Base-by-base conservation (phyloP, 2,113 vertebrate species). In the Neopipo cinnamomea region DNA sequence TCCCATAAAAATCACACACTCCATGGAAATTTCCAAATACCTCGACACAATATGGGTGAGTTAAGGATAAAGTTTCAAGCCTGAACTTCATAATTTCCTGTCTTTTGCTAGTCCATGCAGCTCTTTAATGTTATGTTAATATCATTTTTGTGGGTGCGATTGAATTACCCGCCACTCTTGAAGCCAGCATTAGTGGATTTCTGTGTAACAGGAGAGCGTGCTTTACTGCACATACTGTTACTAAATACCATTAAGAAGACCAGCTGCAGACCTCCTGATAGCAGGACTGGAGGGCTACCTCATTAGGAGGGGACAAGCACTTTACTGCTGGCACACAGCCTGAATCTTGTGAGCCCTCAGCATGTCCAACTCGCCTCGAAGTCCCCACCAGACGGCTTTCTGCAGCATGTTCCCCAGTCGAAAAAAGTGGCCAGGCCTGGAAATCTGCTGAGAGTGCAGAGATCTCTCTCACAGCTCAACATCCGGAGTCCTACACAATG, bases 21-120 rank as follows among this genome's bases (percentile, higher is more conserved):
- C 65, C 39, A 1, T 86, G 85, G 87, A 93, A 93, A 95, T 91
- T 94, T 89, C 85, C 81, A 78, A 83, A 89, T 61, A 83, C 70
- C 52, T 91, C 7, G 0, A 65, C 56, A 91, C 66, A 80, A 71
- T 33, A 81, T 20, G 77, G 71, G 71, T 85, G 86, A 97, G 75
- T 49, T 72, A 80, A 92, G 93, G 95, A 94, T 95, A 95, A 96
- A 95, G 91, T 95, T 97, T 97, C 95, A 95, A 91, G 84, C 61
- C 77, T 84, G 46, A 91, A 91, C 75, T 86, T 56, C 61, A 15
- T 56, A 80, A 94, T 97, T 96, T 96, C 95, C 95, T 95, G 93
- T 65, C 95, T 89, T 96, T 86, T 70, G 71, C 92, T 95, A 77
- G 62, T 85, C 91, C 94, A 47, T 12, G 4, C 88, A 91, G 89